These are phyloP conservation scores for Scophthalmus maximus DNA, from an alignment of 2,113 vertebrate species.

Conservation along the genomic window DNA sequence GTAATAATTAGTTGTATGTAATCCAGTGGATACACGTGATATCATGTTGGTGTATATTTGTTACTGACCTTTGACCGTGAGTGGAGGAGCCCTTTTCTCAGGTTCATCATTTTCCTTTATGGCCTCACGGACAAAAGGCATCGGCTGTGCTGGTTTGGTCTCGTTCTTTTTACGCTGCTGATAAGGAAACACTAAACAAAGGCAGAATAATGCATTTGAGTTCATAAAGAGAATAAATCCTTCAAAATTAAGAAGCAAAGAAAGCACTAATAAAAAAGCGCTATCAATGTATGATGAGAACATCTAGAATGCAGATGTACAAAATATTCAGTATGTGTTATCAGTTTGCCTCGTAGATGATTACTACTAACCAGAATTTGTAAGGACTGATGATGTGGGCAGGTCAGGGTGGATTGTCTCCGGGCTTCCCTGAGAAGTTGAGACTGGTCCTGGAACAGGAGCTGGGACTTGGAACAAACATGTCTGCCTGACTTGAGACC, in stretches of 20 bases:
- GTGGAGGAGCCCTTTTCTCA: slow-evolving; percentile 34
- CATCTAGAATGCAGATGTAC: background rate
- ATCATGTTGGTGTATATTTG: background rate
- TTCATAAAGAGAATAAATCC: background rate
- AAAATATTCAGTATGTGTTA: background rate
- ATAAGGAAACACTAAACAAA: slow-evolving; percentile 36
- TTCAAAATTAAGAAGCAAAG: background rate
- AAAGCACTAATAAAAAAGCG: background rate
- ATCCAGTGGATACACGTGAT: background rate
- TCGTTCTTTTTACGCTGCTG: slow-evolving; percentile 55
- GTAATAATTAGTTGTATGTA: background rate
- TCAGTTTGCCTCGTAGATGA: background rate
- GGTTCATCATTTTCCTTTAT: slow-evolving; percentile 71
- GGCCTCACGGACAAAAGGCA: slow-evolving; percentile 39
- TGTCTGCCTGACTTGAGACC: slow-evolving; percentile 69
- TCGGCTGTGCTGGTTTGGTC: slow-evolving; percentile 28
- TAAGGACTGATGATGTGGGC: slow-evolving; percentile 28
- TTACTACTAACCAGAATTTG: slow-evolving; percentile 67
- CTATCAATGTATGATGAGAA: background rate
- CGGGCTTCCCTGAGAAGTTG: background rate
- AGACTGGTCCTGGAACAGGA: background rate
- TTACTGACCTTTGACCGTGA: slow-evolving; percentile 39
- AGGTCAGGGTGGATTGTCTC: slow-evolving; percentile 29
- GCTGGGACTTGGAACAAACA: slow-evolving; percentile 61
- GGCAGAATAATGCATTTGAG: background rate